Percentiles rank a stretch among this genome's conserved stretches.
These are phyloP conservation scores for zebrafish (Danio rerio) DNA, from an alignment of 2,113 vertebrate species.

Conservation along the genomic window GRCz12tu NC_133176.1:33870501-33871000, in stretches of 20 bases:
- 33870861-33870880: neutral
- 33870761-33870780: neutral
- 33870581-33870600: neutral
- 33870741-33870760: neutral
- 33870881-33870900: neutral
- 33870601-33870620: neutral
- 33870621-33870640: constrained; percentile 39
- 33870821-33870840: neutral
- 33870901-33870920: neutral
- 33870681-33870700: constrained; percentile 42
- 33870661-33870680: constrained; percentile 18
- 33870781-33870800: neutral
- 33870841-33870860: too few relatives aligned
- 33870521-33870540: too few relatives aligned
- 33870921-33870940: neutral
- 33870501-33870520: too few relatives aligned
- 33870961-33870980: constrained; percentile 8
- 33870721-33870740: constrained; percentile 37
- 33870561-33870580: neutral
- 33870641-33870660: constrained; percentile 25
- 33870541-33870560: neutral
- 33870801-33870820: neutral
- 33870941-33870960: neutral
- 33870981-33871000: constrained; percentile 71
- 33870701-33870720: constrained; percentile 51